Evolutionary conservation across 2,797 vertebrate genomes (phyloP).

Genomic region (Furcifer pardalis): DNA sequence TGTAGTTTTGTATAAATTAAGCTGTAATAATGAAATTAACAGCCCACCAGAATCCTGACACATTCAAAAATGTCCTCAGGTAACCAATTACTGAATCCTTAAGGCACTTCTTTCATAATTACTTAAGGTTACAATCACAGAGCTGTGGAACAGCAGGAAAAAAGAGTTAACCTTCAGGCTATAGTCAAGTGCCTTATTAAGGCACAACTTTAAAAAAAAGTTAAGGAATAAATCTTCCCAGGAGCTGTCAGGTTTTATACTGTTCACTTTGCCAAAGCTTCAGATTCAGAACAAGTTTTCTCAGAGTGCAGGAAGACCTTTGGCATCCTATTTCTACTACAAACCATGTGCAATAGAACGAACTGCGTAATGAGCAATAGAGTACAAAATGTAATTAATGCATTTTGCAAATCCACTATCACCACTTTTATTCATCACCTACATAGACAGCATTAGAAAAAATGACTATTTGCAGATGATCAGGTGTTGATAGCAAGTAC

Average conservation of each 20-base stretch:
- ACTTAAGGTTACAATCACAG: constrained; percentile 13
- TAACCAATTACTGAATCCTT: constrained; percentile 36
- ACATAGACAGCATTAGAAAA: no score
- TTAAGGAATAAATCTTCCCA: constrained; percentile 37
- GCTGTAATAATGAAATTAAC: constrained; percentile 27
- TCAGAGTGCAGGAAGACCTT: neutral
- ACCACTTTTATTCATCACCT: no score
- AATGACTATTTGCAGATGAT: no score
- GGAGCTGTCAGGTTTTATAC: constrained; percentile 56
- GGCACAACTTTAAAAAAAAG: constrained; percentile 32
- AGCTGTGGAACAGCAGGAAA: constrained; percentile 33
- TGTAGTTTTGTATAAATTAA: constrained; percentile 16
- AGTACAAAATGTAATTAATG: neutral
- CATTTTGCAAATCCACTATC: neutral
- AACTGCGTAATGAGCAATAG: neutral
- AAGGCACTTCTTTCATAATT: constrained; percentile 36
- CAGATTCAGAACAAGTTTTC: constrained; percentile 39
- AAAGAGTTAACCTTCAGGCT: neutral
- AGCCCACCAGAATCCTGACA: constrained; percentile 1
- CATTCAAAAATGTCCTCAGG: constrained; percentile 13
- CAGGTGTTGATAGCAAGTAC: no score
- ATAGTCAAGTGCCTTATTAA: constrained; percentile 7
- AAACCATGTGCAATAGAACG: neutral
- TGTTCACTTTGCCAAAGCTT: constrained; percentile 7
- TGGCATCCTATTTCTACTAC: neutral